These are phyloP conservation scores for Gymnosoma rotundatum DNA, from an alignment of 2,888 invertebrate genomes.

Conservation along the genomic window DNA sequence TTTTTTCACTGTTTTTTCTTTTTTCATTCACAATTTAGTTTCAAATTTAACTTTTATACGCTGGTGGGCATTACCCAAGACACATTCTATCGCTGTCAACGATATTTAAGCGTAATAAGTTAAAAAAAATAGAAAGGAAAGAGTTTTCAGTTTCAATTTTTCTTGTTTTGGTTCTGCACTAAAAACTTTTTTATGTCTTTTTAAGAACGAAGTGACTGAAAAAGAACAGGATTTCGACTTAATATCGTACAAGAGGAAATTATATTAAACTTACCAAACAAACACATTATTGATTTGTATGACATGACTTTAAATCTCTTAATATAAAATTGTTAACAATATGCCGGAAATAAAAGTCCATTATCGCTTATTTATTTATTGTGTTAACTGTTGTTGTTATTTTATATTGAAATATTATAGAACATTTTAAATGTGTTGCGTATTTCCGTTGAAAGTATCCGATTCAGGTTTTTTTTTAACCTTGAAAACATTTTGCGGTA, in stretches of 20 bases:
- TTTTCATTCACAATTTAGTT: neutral
- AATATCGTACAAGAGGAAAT: neutral
- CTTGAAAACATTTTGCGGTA: too few species aligned
- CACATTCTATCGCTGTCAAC: slow-evolving; percentile 25
- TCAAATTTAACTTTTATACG: slow-evolving; percentile 24
- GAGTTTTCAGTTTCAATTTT: neutral
- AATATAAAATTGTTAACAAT: neutral
- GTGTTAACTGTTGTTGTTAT: neutral
- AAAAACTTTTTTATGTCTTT: neutral
- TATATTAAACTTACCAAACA: neutral
- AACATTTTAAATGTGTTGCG: neutral
- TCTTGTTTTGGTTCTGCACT: neutral
- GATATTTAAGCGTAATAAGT: neutral
- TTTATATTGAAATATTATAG: neutral
- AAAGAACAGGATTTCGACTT: neutral
- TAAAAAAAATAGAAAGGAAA: neutral
- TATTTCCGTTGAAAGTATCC: too few species aligned
- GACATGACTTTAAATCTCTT: neutral
- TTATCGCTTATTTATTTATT: neutral
- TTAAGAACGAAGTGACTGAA: too few species aligned
- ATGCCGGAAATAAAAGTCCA: neutral
- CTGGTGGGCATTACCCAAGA: neutral
- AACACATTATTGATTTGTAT: neutral
- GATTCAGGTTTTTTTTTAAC: too few species aligned
- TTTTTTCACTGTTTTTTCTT: neutral